Evolutionary conservation across 2,888 invertebrate genomes (phyloP).

Genomic region (Platypus cylindrus): DNA sequence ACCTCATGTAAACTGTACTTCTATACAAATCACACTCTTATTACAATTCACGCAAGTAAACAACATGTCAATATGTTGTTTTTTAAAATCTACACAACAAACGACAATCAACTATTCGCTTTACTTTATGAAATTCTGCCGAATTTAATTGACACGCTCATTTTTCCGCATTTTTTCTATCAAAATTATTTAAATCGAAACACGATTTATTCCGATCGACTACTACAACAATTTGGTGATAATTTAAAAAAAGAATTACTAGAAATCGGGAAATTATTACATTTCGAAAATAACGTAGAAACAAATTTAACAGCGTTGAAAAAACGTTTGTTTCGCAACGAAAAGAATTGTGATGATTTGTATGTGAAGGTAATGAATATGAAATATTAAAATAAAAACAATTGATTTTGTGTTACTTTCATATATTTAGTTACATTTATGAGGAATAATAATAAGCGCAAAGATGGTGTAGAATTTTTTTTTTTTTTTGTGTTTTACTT

Average conservation of each 20-base stretch:
- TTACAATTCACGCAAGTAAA: conserved; percentile 16
- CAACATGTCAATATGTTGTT: conserved; percentile 5
- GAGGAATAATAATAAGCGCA: no score
- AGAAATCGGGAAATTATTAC: conserved; percentile 11
- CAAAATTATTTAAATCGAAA: conserved; percentile 11
- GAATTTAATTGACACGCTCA: conserved; percentile 28
- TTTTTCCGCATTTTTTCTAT: conserved; percentile 19
- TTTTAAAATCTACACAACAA: conserved; percentile 7
- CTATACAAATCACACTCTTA: conserved; percentile 20
- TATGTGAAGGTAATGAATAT: conserved; percentile 15
- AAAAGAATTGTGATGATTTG: conserved; percentile 20
- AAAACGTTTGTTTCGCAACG: conserved; percentile 17
- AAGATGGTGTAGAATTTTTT: neutral
- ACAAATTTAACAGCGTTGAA: conserved; percentile 17
- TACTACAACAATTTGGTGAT: conserved; percentile 17
- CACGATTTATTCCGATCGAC: conserved; percentile 3
- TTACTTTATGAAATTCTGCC: conserved; percentile 37
- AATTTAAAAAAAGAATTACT: conserved; percentile 18
- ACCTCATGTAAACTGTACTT: conserved; percentile 18
- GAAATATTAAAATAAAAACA: conserved; percentile 6
- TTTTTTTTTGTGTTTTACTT: no score
- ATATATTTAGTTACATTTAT: no score
- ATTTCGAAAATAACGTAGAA: neutral
- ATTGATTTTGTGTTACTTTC: no score
- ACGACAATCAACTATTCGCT: conserved; percentile 30